Evolutionary conservation across 2,113 vertebrate species (phyloP).

Genomic region (Odontophorus gujanensis): DNA sequence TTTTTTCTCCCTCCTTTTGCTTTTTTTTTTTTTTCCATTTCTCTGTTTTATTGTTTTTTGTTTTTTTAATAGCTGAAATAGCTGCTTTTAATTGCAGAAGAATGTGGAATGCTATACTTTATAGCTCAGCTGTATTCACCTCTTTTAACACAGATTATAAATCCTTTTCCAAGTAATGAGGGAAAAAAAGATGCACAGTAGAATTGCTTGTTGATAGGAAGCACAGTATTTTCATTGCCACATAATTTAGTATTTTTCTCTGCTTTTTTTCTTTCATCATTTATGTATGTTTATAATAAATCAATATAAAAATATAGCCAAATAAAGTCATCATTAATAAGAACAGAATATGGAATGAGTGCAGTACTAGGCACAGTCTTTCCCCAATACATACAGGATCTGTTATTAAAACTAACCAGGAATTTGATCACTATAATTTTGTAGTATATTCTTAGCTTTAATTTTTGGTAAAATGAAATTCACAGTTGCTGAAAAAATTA

Average conservation of each 20-base stretch:
- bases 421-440: not conserved
- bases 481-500: not conserved
- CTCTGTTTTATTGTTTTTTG: not conserved
- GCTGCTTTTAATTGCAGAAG: conserved; percentile 8
- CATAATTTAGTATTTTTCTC: not conserved
- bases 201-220: not conserved
- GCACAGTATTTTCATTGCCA: not conserved
- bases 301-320: not conserved
- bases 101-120: conserved; percentile 21
- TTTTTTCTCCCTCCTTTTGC: not conserved
- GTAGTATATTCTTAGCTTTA: not conserved
- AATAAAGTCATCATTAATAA: not conserved
- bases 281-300: rapidly evolving
- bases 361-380: not conserved
- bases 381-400: not conserved
- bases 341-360: not conserved
- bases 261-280: not conserved
- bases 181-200: not conserved
- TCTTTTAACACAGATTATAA: not conserved
- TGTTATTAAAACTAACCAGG: not conserved
- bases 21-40: not conserved
- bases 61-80: not conserved
- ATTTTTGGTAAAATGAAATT: not conserved
- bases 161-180: not conserved
- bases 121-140: not conserved